phyloP scores from a whole-genome alignment of 1,140 invertebrate genomes.

The Physella acuta region DNA sequence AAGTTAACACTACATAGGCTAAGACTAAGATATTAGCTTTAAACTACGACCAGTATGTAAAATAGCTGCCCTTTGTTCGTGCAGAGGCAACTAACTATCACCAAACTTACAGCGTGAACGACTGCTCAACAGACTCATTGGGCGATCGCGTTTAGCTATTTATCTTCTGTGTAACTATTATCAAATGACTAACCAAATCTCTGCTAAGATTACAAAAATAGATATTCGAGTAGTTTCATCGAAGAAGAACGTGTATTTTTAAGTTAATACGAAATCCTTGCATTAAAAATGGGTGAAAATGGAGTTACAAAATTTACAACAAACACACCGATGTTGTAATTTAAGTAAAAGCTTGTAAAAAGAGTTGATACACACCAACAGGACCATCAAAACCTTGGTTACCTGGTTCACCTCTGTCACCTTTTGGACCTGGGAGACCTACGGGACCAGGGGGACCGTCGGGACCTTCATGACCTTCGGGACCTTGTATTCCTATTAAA shows the following conservation, averaged over 20 bases:
- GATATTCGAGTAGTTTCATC: conserved; percentile 26
- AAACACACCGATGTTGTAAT: too few species aligned
- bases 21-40: too few species aligned
- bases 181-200: conserved; percentile 30
- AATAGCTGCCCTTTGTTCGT: too few species aligned
- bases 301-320: too few species aligned
- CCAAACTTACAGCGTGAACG: too few species aligned
- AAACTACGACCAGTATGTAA: too few species aligned
- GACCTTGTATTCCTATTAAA: conserved; percentile 33
- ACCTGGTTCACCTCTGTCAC: not conserved
- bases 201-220: not conserved
- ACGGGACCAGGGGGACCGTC: not conserved
- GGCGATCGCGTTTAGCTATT: not conserved
- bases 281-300: not conserved
- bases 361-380: too few species aligned
- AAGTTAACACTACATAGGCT: too few species aligned
- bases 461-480: conserved; percentile 35
- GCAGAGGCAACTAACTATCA: too few species aligned
- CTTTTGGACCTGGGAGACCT: not conserved
- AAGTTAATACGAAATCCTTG: not conserved
- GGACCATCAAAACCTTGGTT: conserved; percentile 8
- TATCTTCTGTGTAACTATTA: conserved; percentile 10
- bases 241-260: conserved; percentile 21
- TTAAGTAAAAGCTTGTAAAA: too few species aligned
- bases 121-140: too few species aligned